Evolutionary conservation across 1,140 invertebrate species (phyloP), one percentile per base, ranked within the genome.

Genomic region (Ceratina calcarata): DNA sequence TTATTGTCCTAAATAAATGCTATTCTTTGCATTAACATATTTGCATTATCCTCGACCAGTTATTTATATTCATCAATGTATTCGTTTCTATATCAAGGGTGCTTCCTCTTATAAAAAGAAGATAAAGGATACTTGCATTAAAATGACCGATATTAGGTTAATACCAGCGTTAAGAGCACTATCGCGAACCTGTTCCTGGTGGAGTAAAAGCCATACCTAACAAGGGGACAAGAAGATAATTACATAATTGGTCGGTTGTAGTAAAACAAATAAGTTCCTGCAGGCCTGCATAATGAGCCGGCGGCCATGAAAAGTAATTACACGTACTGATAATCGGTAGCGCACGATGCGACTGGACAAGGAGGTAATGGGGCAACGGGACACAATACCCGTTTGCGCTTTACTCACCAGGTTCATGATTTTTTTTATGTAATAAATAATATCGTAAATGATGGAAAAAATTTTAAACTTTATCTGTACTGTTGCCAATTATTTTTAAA

Each of bases 161-260:
- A 69, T 8, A 22, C 16, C 24, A 20, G 66, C 22, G 77, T 66
- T 22, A 22, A 60, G 61, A 73, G 60, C 82, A 73, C 85, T 86
- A 89, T 86, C 86, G 58, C 74, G 75, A 78, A 80, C 83, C 73
- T 71, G 76, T 71, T 78, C 18, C 18, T 27, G 27, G 68, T 27
- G 76, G 27, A 64, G 68, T 27, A 71, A 71, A 62, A 78, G 67
- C 76, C 49, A 71, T 71, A 71, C 76, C 76, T 78, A 78, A 78
- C 76, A 78, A 78, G 76, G 49, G 58, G 68, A 71, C 67, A 78
- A 87, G 82, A 84, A 84, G 84, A 86, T 87, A 89, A 88, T 89
- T 88, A 80, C 86, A 86, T 88, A 89, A 89, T 87, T 86, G 86
- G 82, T 76, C 82, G 82, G 82, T 74, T 81, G 84, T 85, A 86